Percentiles rank a stretch among this genome's conserved stretches.
Evolutionary conservation across 2,113 vertebrate genomes (phyloP).

Genomic region (Balaenoptera acutorostrata): DNA sequence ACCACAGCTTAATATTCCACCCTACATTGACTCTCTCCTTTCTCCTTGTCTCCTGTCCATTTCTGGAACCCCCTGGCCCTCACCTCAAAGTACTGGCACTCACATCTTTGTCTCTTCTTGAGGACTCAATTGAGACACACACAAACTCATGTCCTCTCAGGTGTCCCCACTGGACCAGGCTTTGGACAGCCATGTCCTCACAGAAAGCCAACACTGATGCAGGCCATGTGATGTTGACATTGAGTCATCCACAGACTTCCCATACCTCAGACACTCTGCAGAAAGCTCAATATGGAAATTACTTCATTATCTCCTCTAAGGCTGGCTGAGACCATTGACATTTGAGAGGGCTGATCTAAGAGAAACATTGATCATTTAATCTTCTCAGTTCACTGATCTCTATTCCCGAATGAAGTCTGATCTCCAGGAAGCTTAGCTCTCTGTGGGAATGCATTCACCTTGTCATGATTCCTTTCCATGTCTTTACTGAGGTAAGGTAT

Average conservation of each 20-base stretch:
- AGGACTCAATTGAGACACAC: background rate
- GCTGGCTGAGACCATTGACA: background rate
- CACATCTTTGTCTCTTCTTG: background rate
- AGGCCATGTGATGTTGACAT: background rate
- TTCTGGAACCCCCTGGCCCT: background rate
- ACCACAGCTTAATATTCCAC: rapidly evolving
- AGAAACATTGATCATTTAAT: constrained; percentile 50
- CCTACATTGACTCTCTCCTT: background rate
- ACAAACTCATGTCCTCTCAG: background rate
- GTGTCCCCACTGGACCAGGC: background rate
- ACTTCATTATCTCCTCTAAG: constrained; percentile 20
- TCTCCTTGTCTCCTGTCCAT: background rate
- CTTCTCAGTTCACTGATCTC: background rate
- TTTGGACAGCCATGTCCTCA: background rate
- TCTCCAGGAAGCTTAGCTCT: constrained; percentile 2
- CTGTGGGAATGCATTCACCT: background rate
- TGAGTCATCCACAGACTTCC: background rate
- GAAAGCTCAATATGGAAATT: constrained; percentile 33
- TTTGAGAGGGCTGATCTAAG: constrained; percentile 22
- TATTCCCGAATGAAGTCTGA: constrained; percentile 6
- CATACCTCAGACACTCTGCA: background rate
- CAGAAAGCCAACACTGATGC: background rate
- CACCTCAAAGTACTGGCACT: background rate
- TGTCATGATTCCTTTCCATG: background rate
- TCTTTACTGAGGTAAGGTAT: background rate